Base-by-base conservation (phyloP, 2,888 invertebrate species). In the Mesodorylaimus sp. region DNA sequence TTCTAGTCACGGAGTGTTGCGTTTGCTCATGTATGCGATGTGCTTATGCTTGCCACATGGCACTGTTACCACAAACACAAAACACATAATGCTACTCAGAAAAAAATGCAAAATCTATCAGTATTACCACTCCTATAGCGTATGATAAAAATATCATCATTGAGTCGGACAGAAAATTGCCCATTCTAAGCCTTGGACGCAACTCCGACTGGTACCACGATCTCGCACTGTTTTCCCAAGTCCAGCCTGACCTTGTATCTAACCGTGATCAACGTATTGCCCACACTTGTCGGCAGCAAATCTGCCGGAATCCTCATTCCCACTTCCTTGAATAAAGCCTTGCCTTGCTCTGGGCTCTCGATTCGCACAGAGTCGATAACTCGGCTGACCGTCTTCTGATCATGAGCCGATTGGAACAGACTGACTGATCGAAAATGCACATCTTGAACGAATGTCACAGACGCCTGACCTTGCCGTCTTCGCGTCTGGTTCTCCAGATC, bases 351-450 rank as follows among this genome's bases (percentile, higher is more conserved):
- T 10, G 44, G 44, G 10, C 24, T 26, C 7, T 7, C 10, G 19
- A 43, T 10, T 19, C 3, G 27, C 5, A 7, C 7, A 24, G 44
- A 43, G 44, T 43, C 44, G 13, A 43, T 26, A 26, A 43, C 19
- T 21, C 44, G 25, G 10, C 13, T 43, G 24, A 26, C 26, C 24
- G 27, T 26, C 27, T 43, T 43, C 10, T 25, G 27, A 43, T 43
- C 44, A 19, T 25, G 26, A 7, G 44, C 44, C 19, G 44, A 26
- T 43, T 43, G 44, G 27, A 43, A 43, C 13, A 43, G 27, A 26
- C 44, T 43, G 5, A 43, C 44, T 5, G 44, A 43, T 10, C 44
- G 10, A 26, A 43, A 43, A 21, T 43, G 44, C 7, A 43, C 21
- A 26, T 43, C 44, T 26, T 43, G 44, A 10, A 43, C 44, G 10